A percentile compares a stretch with the other conserved stretches of the same genome.
phyloP scores from a whole-genome alignment of 2,113 vertebrate species.

The Clinocottus analis region DNA sequence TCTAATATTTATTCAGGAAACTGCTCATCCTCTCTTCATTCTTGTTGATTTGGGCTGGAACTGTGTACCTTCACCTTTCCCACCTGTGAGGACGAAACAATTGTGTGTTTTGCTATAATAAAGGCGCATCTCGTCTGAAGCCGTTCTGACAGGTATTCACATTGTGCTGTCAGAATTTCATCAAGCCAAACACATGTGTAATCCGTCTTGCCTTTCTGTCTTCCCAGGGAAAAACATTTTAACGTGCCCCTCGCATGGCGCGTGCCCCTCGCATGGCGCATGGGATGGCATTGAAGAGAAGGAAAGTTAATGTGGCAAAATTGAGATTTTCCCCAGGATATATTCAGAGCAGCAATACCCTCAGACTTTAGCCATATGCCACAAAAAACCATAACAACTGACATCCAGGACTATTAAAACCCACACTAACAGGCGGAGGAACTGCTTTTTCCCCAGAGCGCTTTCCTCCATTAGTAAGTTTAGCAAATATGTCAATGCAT shows the following conservation, averaged over 20 bases:
- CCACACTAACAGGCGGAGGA: too few species aligned
- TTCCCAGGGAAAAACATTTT: conserved; percentile 5
- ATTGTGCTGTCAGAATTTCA: conserved; percentile 50
- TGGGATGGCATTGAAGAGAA: neutral
- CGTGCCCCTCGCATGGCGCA: neutral
- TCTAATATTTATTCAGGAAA: neutral
- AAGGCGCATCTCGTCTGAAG: conserved; percentile 27
- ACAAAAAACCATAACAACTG: neutral
- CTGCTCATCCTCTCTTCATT: conserved; percentile 40
- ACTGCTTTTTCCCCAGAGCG: too few species aligned
- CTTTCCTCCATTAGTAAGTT: too few species aligned
- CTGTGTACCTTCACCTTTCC: conserved; percentile 25
- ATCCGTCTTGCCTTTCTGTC: neutral
- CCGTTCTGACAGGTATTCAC: conserved; percentile 50
- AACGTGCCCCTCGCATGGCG: neutral
- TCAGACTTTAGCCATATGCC: too few species aligned
- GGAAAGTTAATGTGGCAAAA: neutral
- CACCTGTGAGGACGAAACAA: conserved; percentile 47
- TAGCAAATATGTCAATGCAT: neutral
- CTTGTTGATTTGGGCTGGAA: conserved; percentile 36
- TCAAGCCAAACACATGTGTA: conserved; percentile 43
- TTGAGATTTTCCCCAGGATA: neutral
- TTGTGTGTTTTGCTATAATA: conserved; percentile 43
- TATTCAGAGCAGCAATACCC: neutral
- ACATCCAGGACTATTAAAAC: too few species aligned